Evolutionary conservation across 2,113 vertebrate species (phyloP).

Genomic region (Rhynchopsitta pachyrhyncha): DNA sequence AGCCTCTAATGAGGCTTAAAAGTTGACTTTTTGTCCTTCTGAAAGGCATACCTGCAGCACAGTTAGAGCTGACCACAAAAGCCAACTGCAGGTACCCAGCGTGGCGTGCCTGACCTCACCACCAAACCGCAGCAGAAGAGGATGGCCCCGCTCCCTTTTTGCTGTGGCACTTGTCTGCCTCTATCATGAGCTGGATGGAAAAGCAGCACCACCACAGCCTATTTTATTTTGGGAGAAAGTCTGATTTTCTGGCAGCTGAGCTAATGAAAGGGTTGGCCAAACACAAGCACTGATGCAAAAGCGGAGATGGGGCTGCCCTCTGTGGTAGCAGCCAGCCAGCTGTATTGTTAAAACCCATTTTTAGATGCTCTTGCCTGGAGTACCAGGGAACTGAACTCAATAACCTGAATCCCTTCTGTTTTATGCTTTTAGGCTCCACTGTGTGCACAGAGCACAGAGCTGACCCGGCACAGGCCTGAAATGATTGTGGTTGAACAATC

Average conservation of each 20-base stretch:
- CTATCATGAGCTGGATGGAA: not conserved
- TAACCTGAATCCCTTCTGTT: not conserved
- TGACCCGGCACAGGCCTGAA: not conserved
- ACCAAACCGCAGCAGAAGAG: not conserved
- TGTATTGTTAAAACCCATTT: not conserved
- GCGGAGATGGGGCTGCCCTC: not conserved
- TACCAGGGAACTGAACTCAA: constrained; percentile 11
- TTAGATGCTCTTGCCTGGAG: constrained; percentile 12
- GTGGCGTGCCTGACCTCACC: accelerated
- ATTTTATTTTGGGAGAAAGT: not conserved
- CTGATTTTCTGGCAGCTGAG: not conserved
- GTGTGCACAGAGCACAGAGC: not conserved
- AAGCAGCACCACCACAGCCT: not conserved
- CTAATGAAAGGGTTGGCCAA: not conserved
- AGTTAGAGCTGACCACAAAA: not conserved
- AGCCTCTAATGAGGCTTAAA: not conserved
- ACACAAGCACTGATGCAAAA: not conserved
- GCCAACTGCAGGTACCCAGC: not conserved
- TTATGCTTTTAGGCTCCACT: not conserved
- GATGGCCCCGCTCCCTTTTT: not conserved
- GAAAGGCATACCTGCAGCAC: not conserved
- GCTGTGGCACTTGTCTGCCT: not conserved
- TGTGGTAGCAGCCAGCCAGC: not conserved
- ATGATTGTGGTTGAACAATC: constrained; percentile 21
- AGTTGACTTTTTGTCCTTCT: not conserved